These are phyloP conservation scores for Kryptolebias marmoratus DNA, from an alignment of 2,113 vertebrate species.

Conservation along the genomic window DNA sequence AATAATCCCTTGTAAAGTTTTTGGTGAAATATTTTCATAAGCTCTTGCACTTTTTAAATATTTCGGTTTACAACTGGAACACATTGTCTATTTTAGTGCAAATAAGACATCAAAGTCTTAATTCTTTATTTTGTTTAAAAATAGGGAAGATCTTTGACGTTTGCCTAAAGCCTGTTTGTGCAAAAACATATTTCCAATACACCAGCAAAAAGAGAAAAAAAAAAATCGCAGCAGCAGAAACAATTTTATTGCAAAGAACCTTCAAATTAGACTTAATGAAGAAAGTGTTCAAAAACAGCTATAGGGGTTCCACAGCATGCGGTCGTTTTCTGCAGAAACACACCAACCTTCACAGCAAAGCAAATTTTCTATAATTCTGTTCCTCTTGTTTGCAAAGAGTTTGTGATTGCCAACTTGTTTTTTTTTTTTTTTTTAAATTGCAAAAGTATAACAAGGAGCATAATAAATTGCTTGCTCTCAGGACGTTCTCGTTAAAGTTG, in stretches of 20 bases:
- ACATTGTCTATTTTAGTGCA: not conserved
- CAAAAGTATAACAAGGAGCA: slow-evolving; percentile 40
- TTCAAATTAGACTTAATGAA: slow-evolving; percentile 8
- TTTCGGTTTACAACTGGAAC: not conserved
- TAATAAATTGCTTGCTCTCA: slow-evolving; percentile 39
- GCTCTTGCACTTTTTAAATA: not conserved
- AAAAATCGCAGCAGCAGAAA: not conserved
- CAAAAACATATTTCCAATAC: not conserved
- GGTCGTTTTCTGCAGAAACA: slow-evolving; percentile 13
- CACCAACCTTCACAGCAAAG: slow-evolving; percentile 16
- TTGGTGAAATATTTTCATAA: not conserved
- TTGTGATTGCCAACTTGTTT: slow-evolving; percentile 34
- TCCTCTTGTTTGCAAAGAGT: slow-evolving; percentile 26
- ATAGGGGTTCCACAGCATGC: not conserved
- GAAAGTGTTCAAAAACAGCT: not conserved
- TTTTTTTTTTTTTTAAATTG: slow-evolving; percentile 32
- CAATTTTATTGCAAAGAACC: slow-evolving; percentile 14
- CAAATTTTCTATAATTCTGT: slow-evolving; percentile 18
- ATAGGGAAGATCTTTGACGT: not conserved
- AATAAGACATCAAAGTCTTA: not conserved
- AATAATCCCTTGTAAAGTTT: not conserved
- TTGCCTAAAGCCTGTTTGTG: not conserved
- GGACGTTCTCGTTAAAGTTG: slow-evolving; percentile 39
- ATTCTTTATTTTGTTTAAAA: too few species aligned
- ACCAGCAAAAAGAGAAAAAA: slow-evolving; percentile 1